Evolutionary conservation across 2,888 invertebrate species (phyloP), one percentile per base, ranked within the genome.

Genomic region (Allolobophora icterica): DNA sequence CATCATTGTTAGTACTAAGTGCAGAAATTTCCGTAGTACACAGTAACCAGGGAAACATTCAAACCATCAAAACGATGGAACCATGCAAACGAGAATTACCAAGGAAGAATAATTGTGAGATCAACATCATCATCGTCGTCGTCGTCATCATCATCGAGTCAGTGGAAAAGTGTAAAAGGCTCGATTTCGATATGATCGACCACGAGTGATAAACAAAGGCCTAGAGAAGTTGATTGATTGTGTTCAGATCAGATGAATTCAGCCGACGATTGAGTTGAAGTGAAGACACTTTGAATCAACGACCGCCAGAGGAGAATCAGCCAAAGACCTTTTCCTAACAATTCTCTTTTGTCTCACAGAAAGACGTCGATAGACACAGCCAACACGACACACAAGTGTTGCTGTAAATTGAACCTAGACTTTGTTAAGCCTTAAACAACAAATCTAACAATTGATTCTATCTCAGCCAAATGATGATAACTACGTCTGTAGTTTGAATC

Each of bases 361-460:
- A 71, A n/a, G 71, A 71, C 71, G 24, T 19, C 1, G 5, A 5
- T 0, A 52, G 24, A 24, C 21, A 24, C 21, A 24, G 52, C 52
- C 19, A 21, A 52, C 2, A 40, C 13, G 40, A 52, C 52, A 5
- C 15, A 52, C 52, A 52, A 19, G n/a, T 71, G 52, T 52, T 24
- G 8, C 17, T 30, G n/a, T n/a, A n/a, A 71, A n/a, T 71, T 71
- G 71, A 71, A 71, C 71, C 71, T 30, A 71, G 71, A 71, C 17
- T 71, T 71, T 71, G 71, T n/a, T 71, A 71, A 71, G 71, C n/a
- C 71, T n/a, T n/a, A 71, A 71, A 71, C 71, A 71, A 71, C 71
- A 71, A 71, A 71, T 71, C 71, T 71, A 71, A 71, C 71, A n/a
- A 71, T 11, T n/a, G n/a, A 71, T 71, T 71, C 71, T 71, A n/a